A percentile compares a stretch with the other conserved stretches of the same genome.
Conservation (phyloP, 1,140 invertebrate species). For the Periplaneta americana region DNA sequence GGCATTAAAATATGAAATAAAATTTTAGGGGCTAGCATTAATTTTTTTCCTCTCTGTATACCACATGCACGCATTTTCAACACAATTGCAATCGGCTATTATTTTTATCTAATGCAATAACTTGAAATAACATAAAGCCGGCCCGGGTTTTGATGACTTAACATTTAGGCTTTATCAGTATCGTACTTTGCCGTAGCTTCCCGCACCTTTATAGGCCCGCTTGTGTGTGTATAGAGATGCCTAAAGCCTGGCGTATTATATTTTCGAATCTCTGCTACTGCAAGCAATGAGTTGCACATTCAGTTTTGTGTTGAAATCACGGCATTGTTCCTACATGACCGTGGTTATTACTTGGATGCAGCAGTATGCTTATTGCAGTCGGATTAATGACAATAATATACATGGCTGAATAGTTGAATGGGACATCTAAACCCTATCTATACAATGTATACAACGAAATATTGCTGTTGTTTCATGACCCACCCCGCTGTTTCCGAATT, state of each 20-base stretch:
- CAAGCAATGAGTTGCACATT: slow-evolving; percentile 11
- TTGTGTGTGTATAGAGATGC: slow-evolving; percentile 2
- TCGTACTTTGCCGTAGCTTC: not conserved
- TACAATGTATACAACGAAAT: slow-evolving; percentile 12
- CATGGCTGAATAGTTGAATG: slow-evolving; percentile 1
- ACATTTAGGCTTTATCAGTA: slow-evolving; percentile 19
- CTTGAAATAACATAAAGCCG: slow-evolving; percentile 11
- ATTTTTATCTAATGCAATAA: slow-evolving; percentile 16
- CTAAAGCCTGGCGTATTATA: slow-evolving; percentile 1
- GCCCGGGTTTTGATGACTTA: not conserved
- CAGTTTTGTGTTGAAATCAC: slow-evolving; percentile 12
- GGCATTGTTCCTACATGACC: slow-evolving; percentile 17
- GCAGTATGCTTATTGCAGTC: slow-evolving; percentile 19
- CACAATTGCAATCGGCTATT: slow-evolving; percentile 14
- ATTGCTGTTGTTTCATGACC: not conserved
- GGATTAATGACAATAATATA: slow-evolving; percentile 21
- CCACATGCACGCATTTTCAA: slow-evolving; percentile 5
- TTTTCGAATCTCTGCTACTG: slow-evolving; percentile 7
- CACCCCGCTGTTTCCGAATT: slow-evolving; percentile 1
- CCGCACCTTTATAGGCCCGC: not conserved
- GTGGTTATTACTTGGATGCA: slow-evolving; percentile 17
- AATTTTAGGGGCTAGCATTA: slow-evolving; percentile 17
- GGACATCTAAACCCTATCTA: slow-evolving; percentile 11
- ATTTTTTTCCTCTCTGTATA: not conserved
- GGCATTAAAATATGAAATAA: slow-evolving; percentile 20